Percentiles rank a stretch among this genome's conserved stretches.
These are phyloP conservation scores for Pyrocoelia pectoralis DNA, from an alignment of 2,888 invertebrate genomes.

Conservation along the genomic window DNA sequence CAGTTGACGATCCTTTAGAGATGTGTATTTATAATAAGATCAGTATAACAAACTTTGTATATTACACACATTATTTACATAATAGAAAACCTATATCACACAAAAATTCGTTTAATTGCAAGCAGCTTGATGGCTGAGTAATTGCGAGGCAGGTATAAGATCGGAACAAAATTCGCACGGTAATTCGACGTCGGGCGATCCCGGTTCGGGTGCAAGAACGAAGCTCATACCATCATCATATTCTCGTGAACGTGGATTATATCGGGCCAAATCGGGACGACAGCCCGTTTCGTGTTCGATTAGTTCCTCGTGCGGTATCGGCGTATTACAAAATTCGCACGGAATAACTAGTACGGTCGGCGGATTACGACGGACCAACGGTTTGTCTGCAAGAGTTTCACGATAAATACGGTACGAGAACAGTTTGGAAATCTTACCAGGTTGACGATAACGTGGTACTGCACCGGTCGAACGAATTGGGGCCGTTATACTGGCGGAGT, in stretches of 20 bases:
- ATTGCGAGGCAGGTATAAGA: conserved; percentile 62
- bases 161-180: conserved; percentile 69
- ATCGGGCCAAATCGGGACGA: conserved; percentile 58
- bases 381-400: conserved; percentile 61
- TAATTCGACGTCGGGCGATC: conserved; percentile 58
- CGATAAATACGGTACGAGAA: conserved; percentile 51
- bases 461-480: conserved; percentile 55
- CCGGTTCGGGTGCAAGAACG: conserved; percentile 45
- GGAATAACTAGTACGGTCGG: conserved; percentile 62
- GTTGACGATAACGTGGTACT: conserved; percentile 55
- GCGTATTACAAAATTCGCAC: conserved; percentile 65
- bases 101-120: conserved; percentile 47
- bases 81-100: no score
- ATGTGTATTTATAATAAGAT: no score
- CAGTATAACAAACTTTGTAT: no score
- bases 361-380: conserved; percentile 61
- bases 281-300: conserved; percentile 63
- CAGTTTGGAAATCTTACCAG: not conserved
- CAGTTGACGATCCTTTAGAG: no score
- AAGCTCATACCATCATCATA: conserved; percentile 44
- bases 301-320: conserved; percentile 62
- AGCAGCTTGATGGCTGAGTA: conserved; percentile 66
- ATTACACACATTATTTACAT: no score
- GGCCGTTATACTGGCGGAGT: conserved; percentile 58
- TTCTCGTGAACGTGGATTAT: conserved; percentile 49